These are phyloP conservation scores for Chalcis sispes DNA, from an alignment of 2,888 invertebrate genomes.

Conservation along the genomic window DNA sequence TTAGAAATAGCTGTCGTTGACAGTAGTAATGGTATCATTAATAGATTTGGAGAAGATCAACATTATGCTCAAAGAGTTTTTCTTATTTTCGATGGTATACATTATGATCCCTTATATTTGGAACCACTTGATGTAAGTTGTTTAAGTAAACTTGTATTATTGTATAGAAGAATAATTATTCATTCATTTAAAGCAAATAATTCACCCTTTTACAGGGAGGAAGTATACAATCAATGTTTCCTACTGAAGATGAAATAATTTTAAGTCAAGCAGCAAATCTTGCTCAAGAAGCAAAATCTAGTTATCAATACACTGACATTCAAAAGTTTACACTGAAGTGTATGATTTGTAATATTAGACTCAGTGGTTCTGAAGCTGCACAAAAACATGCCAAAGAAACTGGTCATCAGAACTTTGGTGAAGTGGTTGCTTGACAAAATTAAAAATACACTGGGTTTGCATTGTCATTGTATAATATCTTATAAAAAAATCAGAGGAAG, in stretches of 20 bases:
- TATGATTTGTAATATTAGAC: slow-evolving; percentile 84
- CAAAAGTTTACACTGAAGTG: slow-evolving; percentile 91
- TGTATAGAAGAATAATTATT: too few relatives aligned
- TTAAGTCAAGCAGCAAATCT: slow-evolving; percentile 89
- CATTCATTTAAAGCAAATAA: neutral
- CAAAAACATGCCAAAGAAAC: slow-evolving; percentile 90
- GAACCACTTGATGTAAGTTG: slow-evolving; percentile 88
- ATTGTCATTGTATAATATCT: slow-evolving; percentile 25
- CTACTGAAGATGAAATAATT: slow-evolving; percentile 83
- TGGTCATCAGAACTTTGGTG: slow-evolving; percentile 88
- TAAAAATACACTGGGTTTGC: slow-evolving; percentile 1
- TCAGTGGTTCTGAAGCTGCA: slow-evolving; percentile 89
- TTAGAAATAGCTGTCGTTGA: slow-evolving; percentile 96
- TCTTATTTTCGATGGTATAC: slow-evolving; percentile 95
- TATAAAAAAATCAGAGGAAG: neutral
- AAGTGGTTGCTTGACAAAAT: slow-evolving; percentile 76
- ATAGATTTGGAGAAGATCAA: slow-evolving; percentile 95
- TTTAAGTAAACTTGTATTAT: too few relatives aligned
- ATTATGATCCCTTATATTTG: slow-evolving; percentile 95
- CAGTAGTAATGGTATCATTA: slow-evolving; percentile 91
- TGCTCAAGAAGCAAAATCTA: slow-evolving; percentile 91
- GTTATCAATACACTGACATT: slow-evolving; percentile 93
- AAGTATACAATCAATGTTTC: slow-evolving; percentile 87
- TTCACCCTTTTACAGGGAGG: slow-evolving; percentile 79
- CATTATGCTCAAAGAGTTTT: slow-evolving; percentile 90